Evolutionary conservation across 2,888 invertebrate genomes (phyloP).

Genomic region (Ceriagrion tenellum): DNA sequence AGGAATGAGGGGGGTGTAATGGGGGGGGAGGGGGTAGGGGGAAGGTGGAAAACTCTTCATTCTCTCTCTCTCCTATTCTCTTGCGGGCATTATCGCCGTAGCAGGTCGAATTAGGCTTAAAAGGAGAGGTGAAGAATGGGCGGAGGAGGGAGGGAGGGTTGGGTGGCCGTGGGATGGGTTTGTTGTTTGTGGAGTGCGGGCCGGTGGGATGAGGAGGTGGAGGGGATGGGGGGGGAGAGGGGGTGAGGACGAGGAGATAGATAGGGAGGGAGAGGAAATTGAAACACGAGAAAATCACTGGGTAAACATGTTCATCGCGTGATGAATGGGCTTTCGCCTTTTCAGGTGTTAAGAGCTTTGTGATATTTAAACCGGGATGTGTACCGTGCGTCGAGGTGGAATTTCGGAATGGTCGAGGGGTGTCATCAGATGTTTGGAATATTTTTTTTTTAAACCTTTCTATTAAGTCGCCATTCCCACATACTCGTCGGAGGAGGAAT

Average conservation of each 20-base stretch:
- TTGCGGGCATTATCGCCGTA: slow-evolving; percentile 53
- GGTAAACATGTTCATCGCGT: slow-evolving; percentile 63
- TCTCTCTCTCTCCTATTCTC: neutral
- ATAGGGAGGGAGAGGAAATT: slow-evolving; percentile 47
- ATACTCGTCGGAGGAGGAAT: neutral
- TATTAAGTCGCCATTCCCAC: neutral
- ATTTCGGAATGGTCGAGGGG: neutral
- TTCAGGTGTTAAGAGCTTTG: slow-evolving; percentile 36
- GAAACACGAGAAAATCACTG: slow-evolving; percentile 68
- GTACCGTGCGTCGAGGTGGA: neutral
- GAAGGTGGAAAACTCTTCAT: neutral
- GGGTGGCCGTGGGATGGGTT: neutral
- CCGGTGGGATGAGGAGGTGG: slow-evolving; percentile 13
- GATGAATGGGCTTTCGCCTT: slow-evolving; percentile 53
- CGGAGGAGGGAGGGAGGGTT: neutral
- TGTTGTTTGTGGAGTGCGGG: slow-evolving; percentile 38
- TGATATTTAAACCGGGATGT: neutral
- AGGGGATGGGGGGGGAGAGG: neutral
- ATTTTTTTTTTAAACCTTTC: neutral
- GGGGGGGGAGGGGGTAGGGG: neutral
- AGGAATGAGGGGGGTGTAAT: no score
- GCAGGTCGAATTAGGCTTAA: slow-evolving; percentile 68
- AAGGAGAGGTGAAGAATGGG: slow-evolving; percentile 65
- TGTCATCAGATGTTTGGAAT: neutral
- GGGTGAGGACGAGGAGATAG: neutral